These are phyloP conservation scores for Channa maculata DNA, from an alignment of 2,113 vertebrate species.

Conservation along the genomic window DNA sequence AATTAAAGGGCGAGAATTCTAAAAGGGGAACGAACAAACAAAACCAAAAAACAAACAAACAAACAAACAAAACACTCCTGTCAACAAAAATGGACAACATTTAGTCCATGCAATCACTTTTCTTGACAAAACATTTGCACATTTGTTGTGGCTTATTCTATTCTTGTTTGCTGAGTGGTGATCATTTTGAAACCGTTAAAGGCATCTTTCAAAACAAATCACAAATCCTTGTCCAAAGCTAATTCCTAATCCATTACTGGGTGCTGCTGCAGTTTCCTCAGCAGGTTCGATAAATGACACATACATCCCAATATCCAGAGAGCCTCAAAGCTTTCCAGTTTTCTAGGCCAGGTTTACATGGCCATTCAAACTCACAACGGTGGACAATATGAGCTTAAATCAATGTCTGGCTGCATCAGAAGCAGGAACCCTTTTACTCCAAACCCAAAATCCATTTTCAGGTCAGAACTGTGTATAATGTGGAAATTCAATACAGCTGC, in stretches of 20 bases:
- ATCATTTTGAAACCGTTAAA: constrained; percentile 35
- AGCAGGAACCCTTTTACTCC: neutral
- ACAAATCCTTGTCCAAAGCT: constrained; percentile 3
- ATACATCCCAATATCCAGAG: constrained; percentile 10
- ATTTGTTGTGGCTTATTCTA: neutral
- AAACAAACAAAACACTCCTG: constrained; percentile 12
- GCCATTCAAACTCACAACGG: constrained; percentile 44
- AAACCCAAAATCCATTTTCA: constrained; percentile 25
- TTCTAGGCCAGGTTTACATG: neutral
- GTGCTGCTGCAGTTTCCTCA: constrained; percentile 29
- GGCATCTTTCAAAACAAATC: constrained; percentile 45
- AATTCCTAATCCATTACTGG: constrained; percentile 20
- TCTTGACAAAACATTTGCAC: constrained; percentile 32
- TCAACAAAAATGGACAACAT: constrained; percentile 10
- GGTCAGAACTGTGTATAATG: constrained; percentile 11
- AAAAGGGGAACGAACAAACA: constrained; percentile 8
- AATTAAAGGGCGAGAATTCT: constrained; percentile 32
- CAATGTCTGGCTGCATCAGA: constrained; percentile 13
- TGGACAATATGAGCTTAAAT: constrained; percentile 26
- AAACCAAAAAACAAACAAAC: no score
- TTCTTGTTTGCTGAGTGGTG: constrained; percentile 40
- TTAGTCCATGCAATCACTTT: constrained; percentile 23
- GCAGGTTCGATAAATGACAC: constrained; percentile 29
- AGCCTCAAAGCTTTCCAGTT: constrained; percentile 24
- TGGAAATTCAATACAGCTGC: constrained; percentile 19